Base-by-base conservation (phyloP, 2,888 invertebrate genomes). In the Ceriagrion tenellum region DNA sequence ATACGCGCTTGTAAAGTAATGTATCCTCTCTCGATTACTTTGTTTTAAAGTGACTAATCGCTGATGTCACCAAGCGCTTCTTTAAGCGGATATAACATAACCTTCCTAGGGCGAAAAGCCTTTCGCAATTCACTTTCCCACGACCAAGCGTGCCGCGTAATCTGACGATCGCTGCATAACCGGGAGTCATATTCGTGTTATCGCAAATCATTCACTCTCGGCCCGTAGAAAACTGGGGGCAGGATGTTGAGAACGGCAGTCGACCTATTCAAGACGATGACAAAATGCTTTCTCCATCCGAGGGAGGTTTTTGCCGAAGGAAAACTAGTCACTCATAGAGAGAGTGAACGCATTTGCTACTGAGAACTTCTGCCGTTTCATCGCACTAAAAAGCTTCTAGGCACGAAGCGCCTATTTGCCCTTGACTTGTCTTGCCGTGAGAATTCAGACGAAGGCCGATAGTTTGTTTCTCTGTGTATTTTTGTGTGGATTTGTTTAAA, bases 251-350 rank as follows among this genome's bases (percentile, higher is more conserved):
- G 16, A 35, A 35, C 81, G 18, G 30, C 35, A 2, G 81, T 81
- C 12, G 35, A 35, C 81, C 81, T 81, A 81, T 81, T 81, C 81
- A 35, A 30, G 81, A 35, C 81, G 81, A 81, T 81, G 81, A 81
- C 81, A 81, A 35, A 35, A 81, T 81, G 81, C 81, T 81, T 81
- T 35, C 30, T 81, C 81, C 81, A 2, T 3, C 30, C 30, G 35
- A 81, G 81, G 35, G 81, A 35, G 13, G 81, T 81, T 81, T 81
- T 35, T 35, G 81, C 81, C 35, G 30, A 13, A 12, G 30, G 35
- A 35, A 81, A 81, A 35, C 16, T 18, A 81, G n/a, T 81, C 35
- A 35, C 81, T 81, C 81, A 81, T n/a, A 23, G 47, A 47, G 47
- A 47, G 16, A 81, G 81, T 35, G 81, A 81, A 16, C 8, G 35